Evolutionary conservation across 2,888 invertebrate species (phyloP), one percentile per base, ranked within the genome.

Genomic region (Netelia virgata): DNA sequence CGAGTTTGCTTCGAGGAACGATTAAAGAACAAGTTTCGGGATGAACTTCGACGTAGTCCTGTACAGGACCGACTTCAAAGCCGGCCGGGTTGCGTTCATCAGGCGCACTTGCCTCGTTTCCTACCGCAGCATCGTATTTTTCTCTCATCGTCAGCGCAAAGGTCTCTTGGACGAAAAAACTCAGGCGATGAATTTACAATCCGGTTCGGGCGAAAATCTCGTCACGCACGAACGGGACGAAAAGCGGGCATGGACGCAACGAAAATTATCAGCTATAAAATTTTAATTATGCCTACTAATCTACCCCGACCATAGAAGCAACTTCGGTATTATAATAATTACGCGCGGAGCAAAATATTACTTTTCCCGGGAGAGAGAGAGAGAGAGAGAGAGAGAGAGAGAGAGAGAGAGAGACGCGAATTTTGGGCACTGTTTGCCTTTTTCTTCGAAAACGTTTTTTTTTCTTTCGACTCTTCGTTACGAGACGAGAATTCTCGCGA

Each of bases 211-310:
- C 59, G 18, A 18, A 16, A 74, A 82, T 55, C 70, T 14, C 82
- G 73, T 69, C 81, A 78, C 84, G 84, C 84, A 70, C 80, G 69
- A 50, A 70, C 50, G n/a, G 28, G 69, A 63, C 36, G 61, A 73
- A 64, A 73, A 55, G 10, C 57, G 36, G 28, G 55, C 64, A 8
- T 28, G 1, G 28, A 55, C 23, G 73, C 64, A 84, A 87, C 86
- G 87, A 79, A 86, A 91, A 91, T 91, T 91, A 92, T 83, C 86
- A 80, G 83, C 86, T 85, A 88, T 90, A 87, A 90, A 91, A 88
- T 88, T 91, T 91, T 91, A 91, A 91, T 91, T 89, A 90, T 90
- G 86, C 87, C 88, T 87, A 86, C 90, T 89, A 89, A 90, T 90
- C 88, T 80, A 36, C 76, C 84, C 80, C 87, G 88, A 88, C 89